phyloP scores from a whole-genome alignment of 2,888 invertebrate genomes.

The Branchellion lobata region DNA sequence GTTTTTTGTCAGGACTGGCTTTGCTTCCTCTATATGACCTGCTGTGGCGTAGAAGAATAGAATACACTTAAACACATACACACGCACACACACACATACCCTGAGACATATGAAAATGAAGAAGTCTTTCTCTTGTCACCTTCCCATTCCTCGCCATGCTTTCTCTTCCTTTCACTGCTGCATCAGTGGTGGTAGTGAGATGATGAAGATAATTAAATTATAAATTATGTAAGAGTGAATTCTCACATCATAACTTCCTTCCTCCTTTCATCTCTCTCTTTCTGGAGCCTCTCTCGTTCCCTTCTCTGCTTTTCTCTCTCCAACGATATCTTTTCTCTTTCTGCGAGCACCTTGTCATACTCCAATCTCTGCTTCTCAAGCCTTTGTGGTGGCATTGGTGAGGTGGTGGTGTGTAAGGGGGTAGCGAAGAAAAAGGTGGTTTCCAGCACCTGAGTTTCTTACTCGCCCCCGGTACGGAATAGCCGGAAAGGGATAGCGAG shows the following conservation, averaged over 20 bases:
- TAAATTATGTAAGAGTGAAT: not conserved
- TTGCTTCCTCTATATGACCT: not conserved
- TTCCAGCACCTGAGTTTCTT: too few species aligned
- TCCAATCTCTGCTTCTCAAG: conserved; percentile 67
- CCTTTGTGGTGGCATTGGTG: not conserved
- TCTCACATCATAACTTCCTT: conserved; percentile 34
- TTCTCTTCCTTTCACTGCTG: not conserved
- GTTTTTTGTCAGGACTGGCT: not conserved
- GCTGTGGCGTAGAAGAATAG: not conserved
- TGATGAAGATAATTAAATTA: not conserved
- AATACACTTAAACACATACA: conserved; percentile 11
- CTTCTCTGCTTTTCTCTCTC: conserved; percentile 60
- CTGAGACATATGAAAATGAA: not conserved
- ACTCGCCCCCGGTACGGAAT: too few species aligned
- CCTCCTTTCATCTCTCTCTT: conserved; percentile 76
- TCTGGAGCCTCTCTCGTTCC: conserved; percentile 63
- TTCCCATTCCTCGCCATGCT: not conserved
- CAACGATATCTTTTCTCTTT: conserved; percentile 64
- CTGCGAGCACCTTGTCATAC: conserved; percentile 66
- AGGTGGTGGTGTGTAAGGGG: not conserved
- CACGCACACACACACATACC: conserved; percentile 23
- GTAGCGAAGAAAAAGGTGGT: too few species aligned
- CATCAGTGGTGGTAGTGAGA: not conserved
- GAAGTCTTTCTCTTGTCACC: not conserved
- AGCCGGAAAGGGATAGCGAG: too few species aligned